phyloP scores from a whole-genome alignment of 2,888 invertebrate species.

The Drosophila mimetica region DNA sequence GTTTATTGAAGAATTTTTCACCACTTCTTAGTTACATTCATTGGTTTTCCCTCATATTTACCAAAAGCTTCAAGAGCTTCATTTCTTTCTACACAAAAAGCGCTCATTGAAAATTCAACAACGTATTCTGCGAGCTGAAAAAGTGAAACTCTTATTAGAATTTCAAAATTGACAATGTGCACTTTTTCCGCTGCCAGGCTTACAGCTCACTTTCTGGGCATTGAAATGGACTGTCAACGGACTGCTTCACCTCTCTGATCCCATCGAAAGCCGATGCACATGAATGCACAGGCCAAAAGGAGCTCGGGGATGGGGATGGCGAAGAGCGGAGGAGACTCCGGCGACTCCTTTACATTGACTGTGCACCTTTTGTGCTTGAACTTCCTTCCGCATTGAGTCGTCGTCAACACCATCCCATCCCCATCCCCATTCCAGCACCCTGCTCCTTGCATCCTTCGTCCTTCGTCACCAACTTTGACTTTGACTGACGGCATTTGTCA shows the following conservation, averaged over 20 bases:
- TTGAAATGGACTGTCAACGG: slow-evolving; percentile 28
- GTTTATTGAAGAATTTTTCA: too few species aligned
- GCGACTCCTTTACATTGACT: slow-evolving; percentile 35
- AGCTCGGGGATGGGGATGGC: neutral
- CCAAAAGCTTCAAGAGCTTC: neutral
- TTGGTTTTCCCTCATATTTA: neutral
- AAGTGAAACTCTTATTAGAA: slow-evolving; percentile 15
- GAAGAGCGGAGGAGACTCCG: slow-evolving; percentile 3
- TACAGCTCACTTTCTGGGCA: slow-evolving; percentile 33
- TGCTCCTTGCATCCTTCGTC: slow-evolving; percentile 11
- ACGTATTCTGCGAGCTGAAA: neutral
- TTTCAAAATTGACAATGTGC: slow-evolving; percentile 16
- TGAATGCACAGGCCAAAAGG: slow-evolving; percentile 54
- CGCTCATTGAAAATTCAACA: slow-evolving; percentile 1
- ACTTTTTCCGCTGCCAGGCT: neutral
- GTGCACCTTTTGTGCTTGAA: slow-evolving; percentile 55
- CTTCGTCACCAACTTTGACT: slow-evolving; percentile 52
- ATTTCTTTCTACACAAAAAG: neutral
- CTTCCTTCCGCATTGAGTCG: slow-evolving; percentile 49
- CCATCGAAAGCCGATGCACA: slow-evolving; percentile 66
- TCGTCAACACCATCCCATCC: slow-evolving; percentile 26
- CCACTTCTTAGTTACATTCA: neutral
- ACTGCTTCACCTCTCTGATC: slow-evolving; percentile 49
- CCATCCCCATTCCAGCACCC: neutral
- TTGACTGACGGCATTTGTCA: slow-evolving; percentile 79